A percentile compares a stretch with the other conserved stretches of the same genome.
Evolutionary conservation across 2,888 invertebrate species (phyloP).

Genomic region (Drosophila affinis): DNA sequence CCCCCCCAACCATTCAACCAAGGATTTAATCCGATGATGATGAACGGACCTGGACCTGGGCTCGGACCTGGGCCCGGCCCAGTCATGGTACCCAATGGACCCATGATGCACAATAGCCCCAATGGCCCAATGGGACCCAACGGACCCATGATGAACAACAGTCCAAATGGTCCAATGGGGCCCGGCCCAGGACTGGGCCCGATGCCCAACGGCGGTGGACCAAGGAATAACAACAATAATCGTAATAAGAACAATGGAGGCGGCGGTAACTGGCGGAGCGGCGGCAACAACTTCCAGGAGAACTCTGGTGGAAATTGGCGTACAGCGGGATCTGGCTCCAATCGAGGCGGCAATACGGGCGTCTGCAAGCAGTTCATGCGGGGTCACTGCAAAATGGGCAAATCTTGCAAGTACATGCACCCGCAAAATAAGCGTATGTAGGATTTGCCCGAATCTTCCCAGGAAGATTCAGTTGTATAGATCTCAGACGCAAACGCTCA

Average conservation of each 20-base stretch:
- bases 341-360: slow-evolving; percentile 82
- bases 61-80: slow-evolving; percentile 19
- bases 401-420: slow-evolving; percentile 93
- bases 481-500: slow-evolving; percentile 49
- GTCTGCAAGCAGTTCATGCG: slow-evolving; percentile 92
- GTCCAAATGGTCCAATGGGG: slow-evolving; percentile 54
- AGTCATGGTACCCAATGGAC: slow-evolving; percentile 43
- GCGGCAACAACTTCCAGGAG: slow-evolving; percentile 81
- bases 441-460: slow-evolving; percentile 71
- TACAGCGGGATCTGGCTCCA: slow-evolving; percentile 84
- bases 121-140: slow-evolving; percentile 57
- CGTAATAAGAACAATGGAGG: slow-evolving; percentile 59
- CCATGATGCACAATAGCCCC: slow-evolving; percentile 55
- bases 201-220: slow-evolving; percentile 74
- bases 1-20: slow-evolving; percentile 56
- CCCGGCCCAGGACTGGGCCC: slow-evolving; percentile 60
- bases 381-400: slow-evolving; percentile 92
- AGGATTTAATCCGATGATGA: slow-evolving; percentile 71
- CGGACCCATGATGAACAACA: slow-evolving; percentile 57
- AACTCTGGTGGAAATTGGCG: slow-evolving; percentile 84
- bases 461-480: slow-evolving; percentile 70
- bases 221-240: slow-evolving; percentile 58
- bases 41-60: slow-evolving; percentile 57
- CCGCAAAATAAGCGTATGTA: slow-evolving; percentile 84
- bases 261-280: slow-evolving; percentile 80